Evolutionary conservation across 1,140 invertebrate genomes (phyloP).

Genomic region (Drosophila orosa): DNA sequence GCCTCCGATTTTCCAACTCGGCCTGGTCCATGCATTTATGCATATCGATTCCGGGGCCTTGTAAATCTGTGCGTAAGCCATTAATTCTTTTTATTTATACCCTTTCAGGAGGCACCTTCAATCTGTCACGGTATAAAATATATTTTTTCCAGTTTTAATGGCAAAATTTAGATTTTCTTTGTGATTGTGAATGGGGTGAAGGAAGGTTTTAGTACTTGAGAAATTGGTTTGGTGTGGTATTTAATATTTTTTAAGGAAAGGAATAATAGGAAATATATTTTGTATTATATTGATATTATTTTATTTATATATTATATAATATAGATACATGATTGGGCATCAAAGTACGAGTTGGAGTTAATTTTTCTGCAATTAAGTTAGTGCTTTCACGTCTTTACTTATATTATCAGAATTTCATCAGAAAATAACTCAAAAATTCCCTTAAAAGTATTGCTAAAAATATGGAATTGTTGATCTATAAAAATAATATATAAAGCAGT

Average conservation of each 20-base stretch:
- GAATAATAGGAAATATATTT: background rate
- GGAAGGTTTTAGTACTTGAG: background rate
- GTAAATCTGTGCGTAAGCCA: slow-evolving; percentile 80
- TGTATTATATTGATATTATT: too few species aligned
- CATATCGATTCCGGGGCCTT: slow-evolving; percentile 70
- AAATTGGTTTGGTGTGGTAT: background rate
- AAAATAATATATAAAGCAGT: too few species aligned
- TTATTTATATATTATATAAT: too few species aligned
- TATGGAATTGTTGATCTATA: background rate
- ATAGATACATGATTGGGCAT: background rate
- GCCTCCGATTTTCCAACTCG: slow-evolving; percentile 10
- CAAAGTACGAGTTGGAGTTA: background rate
- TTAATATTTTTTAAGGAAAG: background rate
- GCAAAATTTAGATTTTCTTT: background rate
- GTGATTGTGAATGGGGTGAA: slow-evolving; percentile 1
- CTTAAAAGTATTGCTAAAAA: background rate
- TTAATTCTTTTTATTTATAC: slow-evolving; percentile 68
- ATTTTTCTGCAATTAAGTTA: too few species aligned
- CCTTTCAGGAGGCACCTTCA: slow-evolving; percentile 29
- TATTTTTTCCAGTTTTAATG: slow-evolving; percentile 6
- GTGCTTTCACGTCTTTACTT: background rate
- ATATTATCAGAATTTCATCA: background rate
- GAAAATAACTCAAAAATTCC: background rate
- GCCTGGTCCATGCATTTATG: slow-evolving; percentile 62
- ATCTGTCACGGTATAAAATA: slow-evolving; percentile 33